Evolutionary conservation across 2,113 vertebrate species (phyloP).

Genomic region (Tamias sibiricus): DNA sequence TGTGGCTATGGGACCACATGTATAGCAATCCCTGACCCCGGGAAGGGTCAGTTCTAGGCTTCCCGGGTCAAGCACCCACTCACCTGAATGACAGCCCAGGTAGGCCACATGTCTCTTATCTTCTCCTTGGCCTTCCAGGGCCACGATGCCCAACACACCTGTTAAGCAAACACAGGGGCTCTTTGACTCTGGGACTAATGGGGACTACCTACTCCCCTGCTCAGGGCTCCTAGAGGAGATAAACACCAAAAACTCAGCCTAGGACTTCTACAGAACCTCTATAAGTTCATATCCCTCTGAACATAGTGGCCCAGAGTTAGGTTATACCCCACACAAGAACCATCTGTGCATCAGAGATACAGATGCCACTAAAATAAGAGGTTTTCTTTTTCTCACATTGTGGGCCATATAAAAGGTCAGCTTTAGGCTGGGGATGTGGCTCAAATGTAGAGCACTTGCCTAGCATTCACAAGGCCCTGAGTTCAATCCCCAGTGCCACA

Average conservation of each 20-base stretch:
- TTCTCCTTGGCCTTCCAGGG: conserved; percentile 87
- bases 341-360: background rate
- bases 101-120: conserved; percentile 88
- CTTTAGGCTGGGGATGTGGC: background rate
- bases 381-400: background rate
- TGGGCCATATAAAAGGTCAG: background rate
- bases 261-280: background rate
- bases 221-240: background rate
- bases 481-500: no score
- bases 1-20: background rate
- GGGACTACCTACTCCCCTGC: background rate
- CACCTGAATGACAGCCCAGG: conserved; percentile 95
- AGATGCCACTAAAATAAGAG: background rate
- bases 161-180: conserved; percentile 18
- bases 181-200: background rate
- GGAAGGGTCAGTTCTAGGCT: background rate
- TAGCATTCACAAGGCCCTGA: no score
- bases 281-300: background rate
- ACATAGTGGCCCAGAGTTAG: background rate
- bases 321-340: background rate
- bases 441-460: no score
- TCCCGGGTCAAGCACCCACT: conserved; percentile 35
- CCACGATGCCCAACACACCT: conserved; percentile 93
- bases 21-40: background rate
- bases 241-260: background rate